Evolutionary conservation across 1,140 invertebrate species (phyloP).

Genomic region (Heliconius melpomene): DNA sequence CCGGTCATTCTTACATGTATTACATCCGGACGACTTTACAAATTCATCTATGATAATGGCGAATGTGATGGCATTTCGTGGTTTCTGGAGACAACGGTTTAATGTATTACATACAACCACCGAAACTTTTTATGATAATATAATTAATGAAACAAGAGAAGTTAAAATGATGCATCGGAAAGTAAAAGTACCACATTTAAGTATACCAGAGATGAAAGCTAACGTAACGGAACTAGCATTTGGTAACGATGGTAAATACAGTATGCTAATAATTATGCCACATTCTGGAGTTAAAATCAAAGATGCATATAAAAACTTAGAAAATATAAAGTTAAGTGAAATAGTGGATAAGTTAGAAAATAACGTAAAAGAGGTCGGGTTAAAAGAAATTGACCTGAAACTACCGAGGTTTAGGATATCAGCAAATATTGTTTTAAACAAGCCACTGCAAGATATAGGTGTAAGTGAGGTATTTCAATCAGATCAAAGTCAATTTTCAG

Average conservation of each 20-base stretch:
- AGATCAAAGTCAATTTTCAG: slow-evolving; percentile 82
- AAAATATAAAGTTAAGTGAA: slow-evolving; percentile 42
- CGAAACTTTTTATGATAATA: slow-evolving; percentile 75
- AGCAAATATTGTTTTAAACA: slow-evolving; percentile 82
- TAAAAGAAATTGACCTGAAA: slow-evolving; percentile 82
- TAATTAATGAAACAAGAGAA: slow-evolving; percentile 55
- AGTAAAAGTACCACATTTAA: slow-evolving; percentile 71
- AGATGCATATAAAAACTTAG: slow-evolving; percentile 38
- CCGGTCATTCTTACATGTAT: not conserved
- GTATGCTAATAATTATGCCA: slow-evolving; percentile 55
- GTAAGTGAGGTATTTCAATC: slow-evolving; percentile 85
- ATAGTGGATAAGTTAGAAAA: slow-evolving; percentile 70
- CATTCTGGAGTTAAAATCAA: slow-evolving; percentile 39
- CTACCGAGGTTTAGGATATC: slow-evolving; percentile 86
- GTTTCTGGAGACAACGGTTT: slow-evolving; percentile 86
- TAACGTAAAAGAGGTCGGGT: slow-evolving; percentile 60
- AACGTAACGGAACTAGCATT: slow-evolving; percentile 79
- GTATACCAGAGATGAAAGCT: slow-evolving; percentile 78
- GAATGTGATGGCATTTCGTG: slow-evolving; percentile 91
- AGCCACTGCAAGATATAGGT: slow-evolving; percentile 83
- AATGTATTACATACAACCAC: slow-evolving; percentile 81
- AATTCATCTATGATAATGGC: slow-evolving; percentile 85
- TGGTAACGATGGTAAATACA: slow-evolving; percentile 59
- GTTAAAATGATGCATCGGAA: slow-evolving; percentile 83
- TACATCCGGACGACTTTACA: slow-evolving; percentile 60